Conservation (phyloP, 2,113 vertebrate species). For the Ptilorrhoa leucosticta region DNA sequence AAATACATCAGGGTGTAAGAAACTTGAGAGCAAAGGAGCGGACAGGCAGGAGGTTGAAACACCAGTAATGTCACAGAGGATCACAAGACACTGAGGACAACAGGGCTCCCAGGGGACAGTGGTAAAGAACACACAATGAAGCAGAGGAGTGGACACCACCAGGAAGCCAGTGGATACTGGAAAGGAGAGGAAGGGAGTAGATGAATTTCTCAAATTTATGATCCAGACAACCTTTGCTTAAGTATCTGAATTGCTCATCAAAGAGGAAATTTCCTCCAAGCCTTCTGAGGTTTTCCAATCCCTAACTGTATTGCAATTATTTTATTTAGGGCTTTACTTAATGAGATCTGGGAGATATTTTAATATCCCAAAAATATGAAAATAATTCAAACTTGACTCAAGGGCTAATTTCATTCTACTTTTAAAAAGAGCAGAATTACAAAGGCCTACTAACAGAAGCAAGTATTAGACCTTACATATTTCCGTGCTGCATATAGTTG, state of each 20-base stretch:
- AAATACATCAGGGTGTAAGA: not conserved
- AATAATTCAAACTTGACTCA: constrained; percentile 77
- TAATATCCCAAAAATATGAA: constrained; percentile 71
- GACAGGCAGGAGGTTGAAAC: not conserved
- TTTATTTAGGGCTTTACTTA: constrained; percentile 75
- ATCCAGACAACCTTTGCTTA: not conserved
- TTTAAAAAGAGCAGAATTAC: constrained; percentile 46
- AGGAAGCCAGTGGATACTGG: not conserved
- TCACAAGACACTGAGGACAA: not conserved
- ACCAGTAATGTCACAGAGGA: not conserved
- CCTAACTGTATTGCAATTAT: constrained; percentile 69
- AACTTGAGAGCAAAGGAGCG: not conserved
- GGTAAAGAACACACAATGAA: not conserved
- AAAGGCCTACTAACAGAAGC: not conserved
- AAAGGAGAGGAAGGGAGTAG: not conserved
- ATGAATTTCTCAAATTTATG: not conserved
- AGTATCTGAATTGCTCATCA: not conserved
- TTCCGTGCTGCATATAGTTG: not conserved
- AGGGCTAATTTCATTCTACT: constrained; percentile 76
- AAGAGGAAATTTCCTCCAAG: constrained; percentile 56
- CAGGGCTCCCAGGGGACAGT: not conserved
- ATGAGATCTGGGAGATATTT: constrained; percentile 76
- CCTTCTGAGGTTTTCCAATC: constrained; percentile 58
- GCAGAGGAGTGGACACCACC: not conserved
- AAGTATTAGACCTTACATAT: not conserved